Conservation (phyloP, 2,113 vertebrate genomes). For the Stigmatopora argus region DNA sequence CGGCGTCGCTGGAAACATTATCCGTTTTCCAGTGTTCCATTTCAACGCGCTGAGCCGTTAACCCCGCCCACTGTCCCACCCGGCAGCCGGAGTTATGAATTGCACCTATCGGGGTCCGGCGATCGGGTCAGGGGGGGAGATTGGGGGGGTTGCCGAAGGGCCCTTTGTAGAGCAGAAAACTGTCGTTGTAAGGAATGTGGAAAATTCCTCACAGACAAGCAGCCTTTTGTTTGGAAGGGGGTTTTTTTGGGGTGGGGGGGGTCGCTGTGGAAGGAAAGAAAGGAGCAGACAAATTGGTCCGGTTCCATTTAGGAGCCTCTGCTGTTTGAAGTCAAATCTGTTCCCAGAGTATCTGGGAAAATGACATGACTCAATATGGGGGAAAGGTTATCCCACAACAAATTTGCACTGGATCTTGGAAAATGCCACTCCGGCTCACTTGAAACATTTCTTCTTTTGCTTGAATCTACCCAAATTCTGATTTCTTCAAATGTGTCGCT, state of each 20-base stretch:
- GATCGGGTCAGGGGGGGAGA: slow-evolving; percentile 74
- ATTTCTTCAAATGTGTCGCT: too few species aligned
- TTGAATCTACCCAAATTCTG: slow-evolving; percentile 10
- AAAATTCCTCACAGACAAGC: slow-evolving; percentile 95
- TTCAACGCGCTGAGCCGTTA: not conserved
- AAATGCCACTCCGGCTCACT: too few species aligned
- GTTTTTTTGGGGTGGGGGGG: slow-evolving; percentile 19
- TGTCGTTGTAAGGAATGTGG: slow-evolving; percentile 92
- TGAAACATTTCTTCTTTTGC: slow-evolving; percentile 27
- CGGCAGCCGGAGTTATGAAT: slow-evolving; percentile 80
- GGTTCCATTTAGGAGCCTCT: slow-evolving; percentile 70
- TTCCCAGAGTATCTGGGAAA: slow-evolving; percentile 59
- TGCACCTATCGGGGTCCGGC: slow-evolving; percentile 86
- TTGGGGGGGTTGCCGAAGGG: slow-evolving; percentile 90
- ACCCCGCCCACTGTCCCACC: slow-evolving; percentile 54
- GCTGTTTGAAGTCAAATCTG: slow-evolving; percentile 83
- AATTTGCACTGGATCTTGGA: not conserved
- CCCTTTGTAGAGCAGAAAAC: slow-evolving; percentile 92
- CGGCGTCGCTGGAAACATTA: slow-evolving; percentile 49
- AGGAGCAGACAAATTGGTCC: slow-evolving; percentile 86
- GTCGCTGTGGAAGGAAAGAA: slow-evolving; percentile 88
- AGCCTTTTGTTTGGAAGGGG: slow-evolving; percentile 82
- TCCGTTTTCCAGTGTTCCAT: slow-evolving; percentile 28
- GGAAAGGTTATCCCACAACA: slow-evolving; percentile 23
- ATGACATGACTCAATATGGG: not conserved